Percentiles rank a stretch among this genome's conserved stretches.
Conservation (phyloP, 2,797 vertebrate genomes). For the Lepilemur ruficaudatus region DNA sequence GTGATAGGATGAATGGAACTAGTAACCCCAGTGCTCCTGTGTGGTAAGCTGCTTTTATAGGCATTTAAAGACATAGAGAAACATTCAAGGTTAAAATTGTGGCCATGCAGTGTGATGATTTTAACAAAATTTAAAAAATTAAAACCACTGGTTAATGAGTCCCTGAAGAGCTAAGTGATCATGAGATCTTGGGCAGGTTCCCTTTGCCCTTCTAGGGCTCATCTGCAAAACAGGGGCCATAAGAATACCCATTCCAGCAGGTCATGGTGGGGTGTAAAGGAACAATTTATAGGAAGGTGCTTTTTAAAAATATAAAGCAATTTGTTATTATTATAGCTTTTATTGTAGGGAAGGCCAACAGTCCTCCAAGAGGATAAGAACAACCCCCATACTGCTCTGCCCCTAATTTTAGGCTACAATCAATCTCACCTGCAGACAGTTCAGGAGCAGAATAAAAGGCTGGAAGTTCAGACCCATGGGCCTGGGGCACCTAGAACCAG, state of each 20-base stretch:
- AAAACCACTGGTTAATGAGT: not conserved
- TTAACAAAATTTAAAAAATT: not conserved
- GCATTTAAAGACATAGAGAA: not conserved
- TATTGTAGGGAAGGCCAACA: not conserved
- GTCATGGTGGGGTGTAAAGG: not conserved
- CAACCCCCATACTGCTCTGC: not conserved
- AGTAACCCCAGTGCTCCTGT: not conserved
- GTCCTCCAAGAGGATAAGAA: not conserved
- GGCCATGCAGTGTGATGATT: not conserved
- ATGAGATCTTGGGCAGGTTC: not conserved
- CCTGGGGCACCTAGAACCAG: not conserved
- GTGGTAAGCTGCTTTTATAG: not conserved
- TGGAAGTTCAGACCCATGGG: not conserved
- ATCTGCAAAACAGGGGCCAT: not conserved
- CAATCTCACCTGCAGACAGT: not conserved
- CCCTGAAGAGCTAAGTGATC: not conserved
- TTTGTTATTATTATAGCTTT: not conserved
- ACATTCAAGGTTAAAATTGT: not conserved
- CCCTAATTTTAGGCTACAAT: not conserved
- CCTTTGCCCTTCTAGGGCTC: not conserved
- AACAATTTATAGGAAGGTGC: not conserved
- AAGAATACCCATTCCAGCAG: not conserved
- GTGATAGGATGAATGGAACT: not conserved
- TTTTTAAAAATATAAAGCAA: not conserved
- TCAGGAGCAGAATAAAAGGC: not conserved